These are phyloP conservation scores for Bombyx huttoni DNA, from an alignment of 2,888 invertebrate genomes.

Conservation along the genomic window DNA sequence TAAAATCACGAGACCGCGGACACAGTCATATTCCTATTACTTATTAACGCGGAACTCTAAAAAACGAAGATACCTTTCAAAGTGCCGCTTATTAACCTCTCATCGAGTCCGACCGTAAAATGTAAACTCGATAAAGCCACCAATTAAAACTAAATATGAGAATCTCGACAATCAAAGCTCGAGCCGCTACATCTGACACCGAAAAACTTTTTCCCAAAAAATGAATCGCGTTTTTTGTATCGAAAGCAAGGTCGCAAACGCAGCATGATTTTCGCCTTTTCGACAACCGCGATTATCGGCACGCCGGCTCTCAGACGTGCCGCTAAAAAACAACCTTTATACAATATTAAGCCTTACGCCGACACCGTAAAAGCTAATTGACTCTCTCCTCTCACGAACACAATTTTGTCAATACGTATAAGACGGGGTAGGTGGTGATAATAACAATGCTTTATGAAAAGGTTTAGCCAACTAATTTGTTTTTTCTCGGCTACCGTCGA, in stretches of 20 bases:
- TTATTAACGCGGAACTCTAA: slow-evolving; percentile 59
- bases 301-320: slow-evolving; percentile 18
- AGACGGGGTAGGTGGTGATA: slow-evolving; percentile 63
- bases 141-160: slow-evolving; percentile 74
- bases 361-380: slow-evolving; percentile 3
- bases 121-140: slow-evolving; percentile 73
- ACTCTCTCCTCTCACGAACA: neutral
- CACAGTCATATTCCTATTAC: slow-evolving; percentile 50
- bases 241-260: slow-evolving; percentile 59
- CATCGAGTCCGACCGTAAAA: slow-evolving; percentile 71
- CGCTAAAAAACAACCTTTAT: slow-evolving; percentile 8
- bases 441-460: slow-evolving; percentile 71
- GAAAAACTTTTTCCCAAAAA: slow-evolving; percentile 61
- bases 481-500: slow-evolving; percentile 72
- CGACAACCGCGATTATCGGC: slow-evolving; percentile 41
- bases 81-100: slow-evolving; percentile 73
- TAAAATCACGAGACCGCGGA: slow-evolving; percentile 40
- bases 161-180: slow-evolving; percentile 69
- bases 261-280: slow-evolving; percentile 67
- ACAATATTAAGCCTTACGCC: slow-evolving; percentile 37
- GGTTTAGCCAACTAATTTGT: slow-evolving; percentile 72
- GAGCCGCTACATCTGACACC: slow-evolving; percentile 70
- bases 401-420: slow-evolving; percentile 30
- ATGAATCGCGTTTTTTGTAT: slow-evolving; percentile 60
- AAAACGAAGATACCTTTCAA: slow-evolving; percentile 65